phyloP scores from a whole-genome alignment of 2,113 vertebrate species.

The Oriolus oriolus region DNA sequence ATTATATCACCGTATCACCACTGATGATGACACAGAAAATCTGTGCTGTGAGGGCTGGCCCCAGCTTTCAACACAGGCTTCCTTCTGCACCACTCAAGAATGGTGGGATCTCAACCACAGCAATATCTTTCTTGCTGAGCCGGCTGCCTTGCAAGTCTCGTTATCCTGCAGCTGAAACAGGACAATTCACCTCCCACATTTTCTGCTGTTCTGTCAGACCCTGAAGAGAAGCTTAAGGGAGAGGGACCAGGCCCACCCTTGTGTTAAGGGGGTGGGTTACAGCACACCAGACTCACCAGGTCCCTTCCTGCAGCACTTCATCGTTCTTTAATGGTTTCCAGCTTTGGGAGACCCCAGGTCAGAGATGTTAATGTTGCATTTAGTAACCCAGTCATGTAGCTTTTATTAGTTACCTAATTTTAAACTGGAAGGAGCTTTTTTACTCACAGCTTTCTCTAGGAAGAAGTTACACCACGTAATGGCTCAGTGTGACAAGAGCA shows the following conservation, averaged over 20 bases:
- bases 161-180: background rate
- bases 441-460: background rate
- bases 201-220: background rate
- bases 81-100: fast-evolving
- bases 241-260: background rate
- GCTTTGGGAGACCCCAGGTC: background rate
- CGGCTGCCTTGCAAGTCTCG: background rate
- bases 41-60: background rate
- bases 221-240: background rate
- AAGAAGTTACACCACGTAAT: background rate
- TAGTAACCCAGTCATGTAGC: background rate
- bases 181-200: background rate
- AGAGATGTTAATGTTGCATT: background rate
- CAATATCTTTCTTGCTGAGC: background rate
- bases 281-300: background rate
- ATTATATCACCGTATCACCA: background rate
- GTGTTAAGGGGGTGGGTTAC: background rate
- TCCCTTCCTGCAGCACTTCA: background rate
- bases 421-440: background rate
- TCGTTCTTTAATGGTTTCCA: background rate
- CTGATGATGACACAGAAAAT: background rate
- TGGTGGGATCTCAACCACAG: background rate
- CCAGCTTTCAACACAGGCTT: background rate
- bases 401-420: background rate
- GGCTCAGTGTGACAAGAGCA: background rate